Evolutionary conservation across 2,797 vertebrate genomes (phyloP), one percentile per base, ranked within the genome.

Genomic region (Intellagama lesueurii): DNA sequence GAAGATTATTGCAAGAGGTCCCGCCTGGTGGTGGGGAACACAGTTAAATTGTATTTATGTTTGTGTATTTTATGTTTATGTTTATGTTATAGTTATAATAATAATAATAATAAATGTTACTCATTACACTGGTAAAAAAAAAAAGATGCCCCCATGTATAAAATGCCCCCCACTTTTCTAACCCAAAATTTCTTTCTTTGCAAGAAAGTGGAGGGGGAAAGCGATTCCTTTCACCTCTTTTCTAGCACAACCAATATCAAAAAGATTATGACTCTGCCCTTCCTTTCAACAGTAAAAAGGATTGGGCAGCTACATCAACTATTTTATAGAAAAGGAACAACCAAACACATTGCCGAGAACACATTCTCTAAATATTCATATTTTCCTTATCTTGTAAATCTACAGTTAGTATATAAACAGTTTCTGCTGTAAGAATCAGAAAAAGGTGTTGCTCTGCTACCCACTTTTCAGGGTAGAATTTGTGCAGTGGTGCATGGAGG

Each of bases 401-500:
- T 26, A 0, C 26, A 68, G 22, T 70, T 68, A 78, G 35, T 32
- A 44, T 8, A 22, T 1, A 0, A 89, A 81, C 49, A 88, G 73
- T 79, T 86, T 44, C 9, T 87, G 64, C 30, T 44, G 44, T 77
- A 75, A 56, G 47, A 85, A 80, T 85, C 32, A 78, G 77, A 85
- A 86, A 84, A 88, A 64, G 16, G 66, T 56, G 66, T 40, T 22
- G 56, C 66, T 66, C 60, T 81, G n/a, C 35, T 77, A 85, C 70
- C 35, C 70, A 85, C 60, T 90, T 85, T 69, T 76, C 56, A 81
- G 83, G 49, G 22, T 85, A n/a, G 35, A 81, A 44, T 75, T 81
- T 90, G 82, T 88, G 77, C 78, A 70, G 14, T 56, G 32, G 64
- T 60, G 60, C 78, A 81, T 88, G 64, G 85, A 91, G 64, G 44